Percentiles rank a stretch among this genome's conserved stretches.
Conservation (phyloP, 2,113 vertebrate species). For the Scomber scombrus region DNA sequence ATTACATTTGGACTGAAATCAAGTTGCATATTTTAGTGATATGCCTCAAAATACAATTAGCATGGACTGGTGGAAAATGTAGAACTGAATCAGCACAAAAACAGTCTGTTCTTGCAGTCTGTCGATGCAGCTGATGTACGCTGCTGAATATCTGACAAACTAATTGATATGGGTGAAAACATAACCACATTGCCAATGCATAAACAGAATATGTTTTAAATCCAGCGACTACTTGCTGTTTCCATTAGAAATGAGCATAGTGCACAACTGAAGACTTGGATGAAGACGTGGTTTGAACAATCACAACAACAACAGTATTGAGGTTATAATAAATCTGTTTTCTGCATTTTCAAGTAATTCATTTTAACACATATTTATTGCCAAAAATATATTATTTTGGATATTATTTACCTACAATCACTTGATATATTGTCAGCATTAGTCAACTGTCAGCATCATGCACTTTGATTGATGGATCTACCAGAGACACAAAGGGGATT, state of each 20-base stretch:
- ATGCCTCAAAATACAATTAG: constrained; percentile 2
- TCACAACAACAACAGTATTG: neutral
- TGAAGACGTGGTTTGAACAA: neutral
- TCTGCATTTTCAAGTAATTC: neutral
- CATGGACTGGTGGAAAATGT: neutral
- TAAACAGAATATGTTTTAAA: neutral
- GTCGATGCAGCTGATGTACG: neutral
- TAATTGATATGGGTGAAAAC: constrained; percentile 11
- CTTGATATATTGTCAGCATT: neutral
- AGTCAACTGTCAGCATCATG: too few relatives aligned
- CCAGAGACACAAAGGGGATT: too few relatives aligned
- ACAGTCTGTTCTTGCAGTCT: constrained; percentile 20
- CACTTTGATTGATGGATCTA: too few relatives aligned
- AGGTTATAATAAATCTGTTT: neutral
- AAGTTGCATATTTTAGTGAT: neutral
- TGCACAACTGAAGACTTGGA: neutral
- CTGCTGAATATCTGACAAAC: neutral
- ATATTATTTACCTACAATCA: neutral
- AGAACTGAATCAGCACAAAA: constrained; percentile 11
- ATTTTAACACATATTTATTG: neutral
- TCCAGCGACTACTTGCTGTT: neutral
- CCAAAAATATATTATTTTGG: neutral
- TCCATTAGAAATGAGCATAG: neutral
- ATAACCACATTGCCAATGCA: neutral
- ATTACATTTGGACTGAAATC: neutral